Conservation (phyloP, 2,888 invertebrate genomes). For the Eristalis tenax region DNA sequence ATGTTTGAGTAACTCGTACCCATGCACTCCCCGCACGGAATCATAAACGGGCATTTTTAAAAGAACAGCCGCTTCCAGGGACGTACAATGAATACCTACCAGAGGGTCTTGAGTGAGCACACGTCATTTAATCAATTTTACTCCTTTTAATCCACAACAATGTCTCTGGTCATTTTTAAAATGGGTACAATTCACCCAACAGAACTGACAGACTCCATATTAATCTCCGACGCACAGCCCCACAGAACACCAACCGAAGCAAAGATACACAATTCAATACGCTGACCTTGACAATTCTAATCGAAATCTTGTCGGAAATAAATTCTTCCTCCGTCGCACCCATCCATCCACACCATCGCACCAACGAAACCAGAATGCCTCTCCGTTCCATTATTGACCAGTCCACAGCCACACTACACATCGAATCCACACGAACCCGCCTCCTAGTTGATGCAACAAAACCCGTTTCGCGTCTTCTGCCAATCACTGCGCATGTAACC, state of each 20-base stretch:
- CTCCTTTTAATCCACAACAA: no score
- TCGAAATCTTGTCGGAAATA: not conserved
- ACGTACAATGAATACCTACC: no score
- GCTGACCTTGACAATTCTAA: conserved; percentile 27
- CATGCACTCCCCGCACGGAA: no score
- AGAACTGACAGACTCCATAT: no score
- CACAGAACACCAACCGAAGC: not conserved
- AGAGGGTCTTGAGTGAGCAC: no score
- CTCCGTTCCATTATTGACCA: conserved; percentile 13
- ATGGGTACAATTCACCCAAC: no score
- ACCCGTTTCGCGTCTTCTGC: conserved; percentile 57
- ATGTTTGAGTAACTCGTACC: no score
- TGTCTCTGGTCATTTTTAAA: no score
- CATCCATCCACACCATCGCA: not conserved
- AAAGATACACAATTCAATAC: not conserved
- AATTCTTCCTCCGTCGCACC: not conserved
- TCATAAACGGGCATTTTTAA: no score
- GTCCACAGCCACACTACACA: not conserved
- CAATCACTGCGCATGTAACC: conserved; percentile 69
- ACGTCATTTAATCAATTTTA: no score
- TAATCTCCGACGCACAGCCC: not conserved
- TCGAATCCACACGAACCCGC: not conserved
- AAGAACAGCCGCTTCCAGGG: no score
- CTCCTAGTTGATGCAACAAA: conserved; percentile 42
- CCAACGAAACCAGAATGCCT: conserved; percentile 21